A percentile compares a stretch with the other conserved stretches of the same genome.
phyloP scores from a whole-genome alignment of 2,888 invertebrate genomes.

The Brenthis ino region DNA sequence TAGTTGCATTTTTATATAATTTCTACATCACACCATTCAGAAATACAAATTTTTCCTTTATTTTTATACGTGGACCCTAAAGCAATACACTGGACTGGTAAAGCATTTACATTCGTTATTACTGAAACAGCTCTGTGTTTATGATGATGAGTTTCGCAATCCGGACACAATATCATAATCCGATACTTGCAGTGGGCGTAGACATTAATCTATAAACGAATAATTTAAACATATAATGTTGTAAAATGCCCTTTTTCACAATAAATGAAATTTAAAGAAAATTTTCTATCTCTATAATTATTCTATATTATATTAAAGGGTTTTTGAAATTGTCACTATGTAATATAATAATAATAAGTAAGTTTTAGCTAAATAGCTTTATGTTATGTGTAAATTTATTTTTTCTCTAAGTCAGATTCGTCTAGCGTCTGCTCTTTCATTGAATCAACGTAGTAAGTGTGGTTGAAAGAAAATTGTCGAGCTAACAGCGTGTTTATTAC shows the following conservation, averaged over 20 bases:
- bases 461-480: slow-evolving; percentile 19
- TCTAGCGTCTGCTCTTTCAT: slow-evolving; percentile 1
- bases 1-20: too few species aligned
- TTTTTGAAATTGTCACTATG: too few species aligned
- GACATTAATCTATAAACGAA: background rate
- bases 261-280: too few species aligned
- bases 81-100: slow-evolving; percentile 31
- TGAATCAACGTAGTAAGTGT: slow-evolving; percentile 27
- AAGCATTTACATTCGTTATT: slow-evolving; percentile 38
- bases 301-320: too few species aligned
- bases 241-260: too few species aligned
- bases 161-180: slow-evolving; percentile 38
- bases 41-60: background rate
- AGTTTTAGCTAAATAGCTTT: background rate
- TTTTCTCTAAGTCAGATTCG: slow-evolving; percentile 6
- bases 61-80: slow-evolving; percentile 11
- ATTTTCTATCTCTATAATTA: too few species aligned
- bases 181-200: slow-evolving; percentile 19
- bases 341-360: background rate
- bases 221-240: too few species aligned
- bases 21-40: background rate
- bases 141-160: slow-evolving; percentile 43
- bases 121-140: slow-evolving; percentile 39
- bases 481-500: slow-evolving; percentile 23
- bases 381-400: background rate